phyloP scores from a whole-genome alignment of 2,797 vertebrate genomes.

The Rhinoraja longicauda region DNA sequence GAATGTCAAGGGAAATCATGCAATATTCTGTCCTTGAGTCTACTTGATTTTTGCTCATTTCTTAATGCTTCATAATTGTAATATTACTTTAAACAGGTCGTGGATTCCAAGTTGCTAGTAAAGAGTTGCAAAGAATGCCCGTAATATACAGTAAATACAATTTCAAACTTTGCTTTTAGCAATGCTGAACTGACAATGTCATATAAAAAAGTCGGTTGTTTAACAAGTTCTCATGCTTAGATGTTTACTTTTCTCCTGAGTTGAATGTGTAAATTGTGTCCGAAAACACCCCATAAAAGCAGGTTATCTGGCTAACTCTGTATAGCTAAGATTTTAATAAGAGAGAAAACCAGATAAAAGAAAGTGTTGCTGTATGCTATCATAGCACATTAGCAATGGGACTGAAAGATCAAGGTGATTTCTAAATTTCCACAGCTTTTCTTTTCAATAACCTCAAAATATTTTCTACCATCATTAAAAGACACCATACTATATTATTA shows the following conservation, averaged over 20 bases:
- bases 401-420: background rate
- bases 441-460: slow-evolving; percentile 51
- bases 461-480: slow-evolving; percentile 30
- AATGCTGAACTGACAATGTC: background rate
- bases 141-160: background rate
- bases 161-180: background rate
- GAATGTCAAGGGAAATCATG: slow-evolving; percentile 26
- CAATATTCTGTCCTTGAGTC: slow-evolving; percentile 18
- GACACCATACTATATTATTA: background rate
- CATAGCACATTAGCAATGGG: background rate
- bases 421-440: slow-evolving; percentile 45
- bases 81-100: background rate
- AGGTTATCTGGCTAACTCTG: background rate
- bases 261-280: background rate
- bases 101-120: background rate
- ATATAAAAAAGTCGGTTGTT: background rate
- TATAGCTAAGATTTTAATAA: background rate
- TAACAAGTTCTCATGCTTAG: background rate
- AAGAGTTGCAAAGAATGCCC: slow-evolving; percentile 9
- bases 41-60: background rate
- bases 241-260: background rate
- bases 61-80: slow-evolving; percentile 12
- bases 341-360: background rate
- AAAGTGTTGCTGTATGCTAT: background rate
- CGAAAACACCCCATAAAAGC: background rate